Evolutionary conservation across 2,888 invertebrate species (phyloP).

Genomic region (Hermaeophaga mercurialis): DNA sequence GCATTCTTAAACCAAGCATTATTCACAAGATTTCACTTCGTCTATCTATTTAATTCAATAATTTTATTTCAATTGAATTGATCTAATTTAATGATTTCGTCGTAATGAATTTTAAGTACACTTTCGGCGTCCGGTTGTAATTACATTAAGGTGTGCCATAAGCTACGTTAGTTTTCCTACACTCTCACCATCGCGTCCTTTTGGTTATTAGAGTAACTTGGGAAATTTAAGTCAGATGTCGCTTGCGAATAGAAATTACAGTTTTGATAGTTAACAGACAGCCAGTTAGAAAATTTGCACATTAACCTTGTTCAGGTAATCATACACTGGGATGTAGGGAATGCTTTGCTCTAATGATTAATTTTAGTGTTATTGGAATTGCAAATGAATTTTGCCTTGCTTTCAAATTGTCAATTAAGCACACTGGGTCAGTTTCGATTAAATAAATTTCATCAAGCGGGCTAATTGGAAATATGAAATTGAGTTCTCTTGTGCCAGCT

Average conservation of each 20-base stretch:
- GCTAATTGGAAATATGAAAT: too few species aligned
- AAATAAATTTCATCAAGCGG: not conserved
- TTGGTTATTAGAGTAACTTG: not conserved
- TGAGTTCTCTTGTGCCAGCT: too few species aligned
- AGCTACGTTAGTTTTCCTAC: not conserved
- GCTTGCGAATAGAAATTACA: slow-evolving; percentile 7
- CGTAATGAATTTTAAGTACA: not conserved
- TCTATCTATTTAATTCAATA: too few species aligned
- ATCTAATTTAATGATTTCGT: too few species aligned
- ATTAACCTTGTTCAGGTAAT: not conserved
- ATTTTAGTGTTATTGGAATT: not conserved
- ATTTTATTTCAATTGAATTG: too few species aligned
- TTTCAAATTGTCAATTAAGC: not conserved
- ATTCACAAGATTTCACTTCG: too few species aligned
- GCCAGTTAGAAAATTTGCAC: not conserved
- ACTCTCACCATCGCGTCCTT: not conserved
- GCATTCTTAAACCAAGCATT: too few species aligned
- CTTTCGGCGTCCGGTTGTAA: not conserved
- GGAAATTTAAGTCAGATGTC: slow-evolving; percentile 7
- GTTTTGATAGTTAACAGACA: not conserved
- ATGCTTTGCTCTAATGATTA: not conserved
- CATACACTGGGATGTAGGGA: not conserved
- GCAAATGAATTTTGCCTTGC: not conserved
- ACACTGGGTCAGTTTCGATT: not conserved
- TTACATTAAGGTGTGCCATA: not conserved